Evolutionary conservation across 2,797 vertebrate genomes (phyloP).

Genomic region (Squalus acanthias): DNA sequence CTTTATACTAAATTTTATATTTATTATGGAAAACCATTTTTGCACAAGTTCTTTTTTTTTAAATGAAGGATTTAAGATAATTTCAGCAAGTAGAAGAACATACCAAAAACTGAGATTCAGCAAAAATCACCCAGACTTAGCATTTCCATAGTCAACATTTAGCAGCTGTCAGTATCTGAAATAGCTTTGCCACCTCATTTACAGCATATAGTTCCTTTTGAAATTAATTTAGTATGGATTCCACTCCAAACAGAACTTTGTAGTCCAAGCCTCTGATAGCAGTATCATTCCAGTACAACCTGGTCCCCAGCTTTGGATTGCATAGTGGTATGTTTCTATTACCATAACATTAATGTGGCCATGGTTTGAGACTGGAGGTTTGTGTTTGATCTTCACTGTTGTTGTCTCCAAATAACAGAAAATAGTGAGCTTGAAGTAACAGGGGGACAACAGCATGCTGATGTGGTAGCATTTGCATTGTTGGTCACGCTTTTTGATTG

Average conservation of each 20-base stretch:
- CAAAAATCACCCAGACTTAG: neutral
- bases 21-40: neutral
- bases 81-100: neutral
- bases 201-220: neutral
- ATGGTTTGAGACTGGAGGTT: neutral
- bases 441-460: neutral
- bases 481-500: neutral
- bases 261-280: neutral
- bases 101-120: neutral
- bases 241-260: neutral
- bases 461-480: neutral
- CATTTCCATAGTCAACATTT: neutral
- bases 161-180: neutral
- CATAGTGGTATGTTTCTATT: neutral
- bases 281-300: neutral
- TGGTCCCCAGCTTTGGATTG: neutral
- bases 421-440: neutral
- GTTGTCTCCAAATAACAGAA: neutral
- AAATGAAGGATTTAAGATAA: neutral
- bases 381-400: slow-evolving; percentile 21
- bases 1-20: neutral
- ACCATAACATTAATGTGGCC: neutral
- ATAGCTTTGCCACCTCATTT: slow-evolving; percentile 22
- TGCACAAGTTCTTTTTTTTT: neutral
- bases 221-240: neutral